Percentiles rank a stretch among this genome's conserved stretches.
These are phyloP conservation scores for Ageneiosus marmoratus DNA, from an alignment of 2,113 vertebrate genomes.

Conservation along the genomic window DNA sequence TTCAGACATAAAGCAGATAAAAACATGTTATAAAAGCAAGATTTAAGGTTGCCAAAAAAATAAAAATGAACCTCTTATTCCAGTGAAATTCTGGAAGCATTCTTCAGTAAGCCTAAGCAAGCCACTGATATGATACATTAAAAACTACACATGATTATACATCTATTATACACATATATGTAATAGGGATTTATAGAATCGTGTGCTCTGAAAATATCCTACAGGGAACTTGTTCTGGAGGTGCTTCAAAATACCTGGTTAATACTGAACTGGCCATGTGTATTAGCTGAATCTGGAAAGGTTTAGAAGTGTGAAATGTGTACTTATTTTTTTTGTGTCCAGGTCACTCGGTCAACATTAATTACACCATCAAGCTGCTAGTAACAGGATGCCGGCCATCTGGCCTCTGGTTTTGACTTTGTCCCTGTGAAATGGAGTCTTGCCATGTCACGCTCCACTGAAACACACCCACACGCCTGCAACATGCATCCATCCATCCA, in stretches of 20 bases:
- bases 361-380: slow-evolving; percentile 17
- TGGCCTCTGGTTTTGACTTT: slow-evolving; percentile 20
- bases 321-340: background rate
- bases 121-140: background rate
- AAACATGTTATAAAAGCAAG: slow-evolving; percentile 14
- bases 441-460: background rate
- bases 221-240: background rate
- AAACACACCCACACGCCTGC: slow-evolving; percentile 3
- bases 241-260: background rate
- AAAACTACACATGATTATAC: background rate
- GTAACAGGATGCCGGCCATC: slow-evolving; percentile 19
- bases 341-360: slow-evolving; percentile 21
- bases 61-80: slow-evolving; percentile 8
- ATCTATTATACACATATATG: background rate
- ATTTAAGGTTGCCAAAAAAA: slow-evolving; percentile 15
- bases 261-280: background rate
- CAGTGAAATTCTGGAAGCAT: background rate
- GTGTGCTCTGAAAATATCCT: background rate
- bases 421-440: slow-evolving; percentile 12
- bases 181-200: background rate
- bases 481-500: slow-evolving; percentile 1
- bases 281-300: background rate
- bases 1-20: background rate
- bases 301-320: slow-evolving; percentile 10
- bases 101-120: background rate